phyloP scores from a whole-genome alignment of 2,797 vertebrate genomes.

The Melopsittacus undulatus region DNA sequence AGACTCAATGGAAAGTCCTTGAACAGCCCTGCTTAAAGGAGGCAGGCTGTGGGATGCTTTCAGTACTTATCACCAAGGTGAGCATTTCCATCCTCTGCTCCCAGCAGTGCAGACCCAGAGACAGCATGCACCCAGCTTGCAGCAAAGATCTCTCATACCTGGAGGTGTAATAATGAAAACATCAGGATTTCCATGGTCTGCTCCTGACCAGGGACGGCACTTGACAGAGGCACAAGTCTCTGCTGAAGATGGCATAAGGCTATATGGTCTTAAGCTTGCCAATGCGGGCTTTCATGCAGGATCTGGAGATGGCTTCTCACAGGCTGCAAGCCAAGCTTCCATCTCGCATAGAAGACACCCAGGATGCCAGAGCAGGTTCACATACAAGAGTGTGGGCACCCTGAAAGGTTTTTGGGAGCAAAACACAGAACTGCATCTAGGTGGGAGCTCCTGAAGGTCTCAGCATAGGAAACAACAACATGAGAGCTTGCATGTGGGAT shows the following conservation, averaged over 20 bases:
- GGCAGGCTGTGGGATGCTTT: not conserved
- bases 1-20: not conserved
- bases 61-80: not conserved
- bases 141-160: not conserved
- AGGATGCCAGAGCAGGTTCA: not conserved
- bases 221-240: not conserved
- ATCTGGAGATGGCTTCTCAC: not conserved
- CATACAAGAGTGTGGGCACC: not conserved
- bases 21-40: not conserved
- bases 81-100: not conserved
- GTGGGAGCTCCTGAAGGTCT: not conserved
- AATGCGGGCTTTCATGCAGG: fast-evolving
- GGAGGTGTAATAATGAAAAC: not conserved
- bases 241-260: not conserved
- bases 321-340: not conserved
- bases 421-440: not conserved
- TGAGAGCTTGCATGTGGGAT: fast-evolving
- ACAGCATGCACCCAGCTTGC: not conserved
- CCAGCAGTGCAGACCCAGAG: not conserved
- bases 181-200: not conserved
- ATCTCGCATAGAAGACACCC: not conserved
- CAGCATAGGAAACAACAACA: not conserved
- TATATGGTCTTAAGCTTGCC: not conserved
- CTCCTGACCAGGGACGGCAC: not conserved
- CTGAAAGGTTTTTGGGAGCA: not conserved